Evolutionary conservation across 1,140 invertebrate species (phyloP).

Genomic region (Arctopsyche grandis): DNA sequence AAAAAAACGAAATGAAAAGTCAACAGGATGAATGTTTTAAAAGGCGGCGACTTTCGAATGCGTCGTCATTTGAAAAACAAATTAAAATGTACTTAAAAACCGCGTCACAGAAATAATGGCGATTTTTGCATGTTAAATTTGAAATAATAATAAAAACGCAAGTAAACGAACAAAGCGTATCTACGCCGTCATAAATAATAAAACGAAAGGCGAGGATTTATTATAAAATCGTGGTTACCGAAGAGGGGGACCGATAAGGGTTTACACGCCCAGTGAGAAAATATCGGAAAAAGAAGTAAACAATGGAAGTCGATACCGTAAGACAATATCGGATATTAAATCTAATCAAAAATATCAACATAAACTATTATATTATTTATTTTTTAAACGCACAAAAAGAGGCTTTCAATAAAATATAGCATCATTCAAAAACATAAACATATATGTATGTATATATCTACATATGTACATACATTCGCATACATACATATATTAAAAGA

Average conservation of each 20-base stretch:
- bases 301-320: too few relatives aligned
- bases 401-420: too few relatives aligned
- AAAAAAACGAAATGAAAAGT: slow-evolving; percentile 16
- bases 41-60: background rate
- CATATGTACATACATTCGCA: background rate
- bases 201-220: background rate
- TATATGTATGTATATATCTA: background rate
- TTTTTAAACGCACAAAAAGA: too few relatives aligned
- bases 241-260: background rate
- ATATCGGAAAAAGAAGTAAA: too few relatives aligned
- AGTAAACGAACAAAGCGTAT: background rate
- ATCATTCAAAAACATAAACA: background rate
- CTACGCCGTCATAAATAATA: slow-evolving; percentile 9
- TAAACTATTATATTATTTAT: too few relatives aligned
- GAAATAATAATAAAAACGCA: background rate
- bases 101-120: background rate
- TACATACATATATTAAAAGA: background rate
- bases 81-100: background rate
- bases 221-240: slow-evolving; percentile 1
- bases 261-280: background rate
- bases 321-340: too few relatives aligned
- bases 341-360: too few relatives aligned
- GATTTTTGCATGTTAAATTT: background rate
- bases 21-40: slow-evolving; percentile 7
- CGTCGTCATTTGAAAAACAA: slow-evolving; percentile 2